Percentiles rank a stretch among this genome's conserved stretches.
Evolutionary conservation across 2,797 vertebrate species (phyloP).

Genomic region (Neosilurus hyrtlii): DNA sequence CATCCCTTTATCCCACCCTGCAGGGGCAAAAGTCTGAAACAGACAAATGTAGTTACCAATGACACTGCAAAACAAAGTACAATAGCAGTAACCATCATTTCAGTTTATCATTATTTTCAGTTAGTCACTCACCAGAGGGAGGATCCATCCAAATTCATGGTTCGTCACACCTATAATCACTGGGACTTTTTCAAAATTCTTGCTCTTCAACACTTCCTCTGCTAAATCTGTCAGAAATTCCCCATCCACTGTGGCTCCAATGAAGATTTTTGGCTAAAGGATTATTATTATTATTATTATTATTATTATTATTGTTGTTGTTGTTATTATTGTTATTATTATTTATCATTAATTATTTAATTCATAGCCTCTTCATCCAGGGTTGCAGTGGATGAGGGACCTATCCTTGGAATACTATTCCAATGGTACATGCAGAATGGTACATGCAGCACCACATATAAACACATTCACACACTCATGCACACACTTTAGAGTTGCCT

Average conservation of each 20-base stretch:
- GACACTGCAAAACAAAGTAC: not conserved
- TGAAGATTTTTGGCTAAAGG: slow-evolving; percentile 61
- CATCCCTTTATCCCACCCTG: slow-evolving; percentile 71
- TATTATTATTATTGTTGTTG: not conserved
- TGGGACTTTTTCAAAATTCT: slow-evolving; percentile 70
- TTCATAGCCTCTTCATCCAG: not conserved
- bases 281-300: not conserved
- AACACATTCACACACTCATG: not conserved
- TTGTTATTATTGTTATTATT: too few relatives aligned
- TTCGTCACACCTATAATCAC: slow-evolving; percentile 77
- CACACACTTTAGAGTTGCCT: not conserved
- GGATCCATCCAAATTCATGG: slow-evolving; percentile 79
- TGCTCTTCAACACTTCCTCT: slow-evolving; percentile 68
- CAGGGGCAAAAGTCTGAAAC: slow-evolving; percentile 61
- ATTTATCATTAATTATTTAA: too few relatives aligned
- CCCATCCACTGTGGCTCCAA: slow-evolving; percentile 68
- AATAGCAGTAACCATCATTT: not conserved
- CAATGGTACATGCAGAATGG: too few relatives aligned
- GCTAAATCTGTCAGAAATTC: slow-evolving; percentile 67
- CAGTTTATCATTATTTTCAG: not conserved
- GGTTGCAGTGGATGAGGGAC: not conserved
- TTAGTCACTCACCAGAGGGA: slow-evolving; percentile 67
- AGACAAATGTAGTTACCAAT: not conserved
- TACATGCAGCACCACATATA: not conserved
- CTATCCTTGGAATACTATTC: not conserved